These are phyloP conservation scores for Drosophila mauritiana DNA, from an alignment of 1,140 invertebrate species.

Conservation along the genomic window DNA sequence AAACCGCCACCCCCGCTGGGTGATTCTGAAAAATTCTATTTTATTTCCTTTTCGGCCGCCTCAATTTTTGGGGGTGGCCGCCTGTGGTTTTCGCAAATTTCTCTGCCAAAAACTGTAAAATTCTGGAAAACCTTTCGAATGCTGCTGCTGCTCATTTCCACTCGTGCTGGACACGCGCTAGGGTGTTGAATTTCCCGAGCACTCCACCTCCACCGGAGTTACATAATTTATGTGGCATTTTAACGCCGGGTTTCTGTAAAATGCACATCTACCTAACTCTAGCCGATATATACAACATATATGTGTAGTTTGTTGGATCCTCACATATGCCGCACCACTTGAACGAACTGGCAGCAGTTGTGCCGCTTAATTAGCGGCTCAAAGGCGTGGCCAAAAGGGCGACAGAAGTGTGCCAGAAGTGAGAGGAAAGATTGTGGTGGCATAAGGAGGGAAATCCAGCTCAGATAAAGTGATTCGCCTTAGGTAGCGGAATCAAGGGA, in stretches of 20 bases:
- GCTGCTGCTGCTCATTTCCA: conserved; percentile 56
- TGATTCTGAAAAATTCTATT: conserved; percentile 55
- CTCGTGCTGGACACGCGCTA: conserved; percentile 51
- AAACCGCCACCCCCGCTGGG: conserved; percentile 48
- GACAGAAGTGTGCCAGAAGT: conserved; percentile 66
- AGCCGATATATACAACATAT: not conserved
- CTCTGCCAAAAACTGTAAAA: conserved; percentile 62
- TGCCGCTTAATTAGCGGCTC: conserved; percentile 66
- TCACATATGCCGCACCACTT: conserved; percentile 68
- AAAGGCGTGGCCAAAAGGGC: conserved; percentile 40
- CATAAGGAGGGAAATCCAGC: not conserved
- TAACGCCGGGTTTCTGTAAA: conserved; percentile 66
- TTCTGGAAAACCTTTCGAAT: conserved; percentile 38
- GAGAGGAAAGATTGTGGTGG: conserved; percentile 22
- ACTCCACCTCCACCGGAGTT: conserved; percentile 14
- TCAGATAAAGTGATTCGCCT: conserved; percentile 21
- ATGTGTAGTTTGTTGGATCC: conserved; percentile 6
- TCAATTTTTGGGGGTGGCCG: conserved; percentile 22
- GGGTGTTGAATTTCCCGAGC: conserved; percentile 38
- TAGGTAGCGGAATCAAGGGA: conserved; percentile 1
- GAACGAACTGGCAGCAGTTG: conserved; percentile 49
- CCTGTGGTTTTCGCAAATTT: conserved; percentile 63
- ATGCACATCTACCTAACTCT: conserved; percentile 45
- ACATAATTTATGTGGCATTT: conserved; percentile 81
- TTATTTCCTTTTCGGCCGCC: conserved; percentile 5